Percentiles rank a stretch among this genome's conserved stretches.
Conservation (phyloP, 2,888 invertebrate genomes). For the Plemyria rubiginata region DNA sequence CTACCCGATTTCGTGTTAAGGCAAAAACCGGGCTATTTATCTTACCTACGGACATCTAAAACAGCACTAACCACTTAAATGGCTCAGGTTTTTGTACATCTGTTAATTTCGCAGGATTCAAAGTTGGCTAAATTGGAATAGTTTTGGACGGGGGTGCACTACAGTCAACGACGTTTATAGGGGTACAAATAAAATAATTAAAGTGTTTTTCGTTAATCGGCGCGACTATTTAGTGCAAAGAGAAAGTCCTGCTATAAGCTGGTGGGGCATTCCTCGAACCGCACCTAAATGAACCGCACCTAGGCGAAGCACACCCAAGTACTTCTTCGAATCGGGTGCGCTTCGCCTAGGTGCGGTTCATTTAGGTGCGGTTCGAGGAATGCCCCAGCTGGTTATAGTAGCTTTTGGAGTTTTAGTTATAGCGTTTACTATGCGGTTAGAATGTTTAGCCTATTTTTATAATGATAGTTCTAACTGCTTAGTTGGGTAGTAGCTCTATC, state of each 20-base stretch:
- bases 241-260: not conserved
- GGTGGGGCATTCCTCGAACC: no score
- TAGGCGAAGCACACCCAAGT: no score
- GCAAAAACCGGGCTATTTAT: conserved; percentile 17
- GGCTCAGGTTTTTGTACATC: conserved; percentile 39
- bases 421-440: no score
- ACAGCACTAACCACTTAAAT: conserved; percentile 27
- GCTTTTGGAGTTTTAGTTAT: no score
- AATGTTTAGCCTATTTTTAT: no score
- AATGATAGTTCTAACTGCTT: no score
- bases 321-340: no score
- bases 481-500: no score
- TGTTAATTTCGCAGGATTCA: conserved; percentile 40
- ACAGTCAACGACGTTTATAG: conserved; percentile 11
- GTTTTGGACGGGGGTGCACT: conserved; percentile 23
- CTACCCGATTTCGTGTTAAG: conserved; percentile 11
- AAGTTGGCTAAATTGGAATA: conserved; percentile 38
- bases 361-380: no score
- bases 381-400: no score
- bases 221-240: not conserved
- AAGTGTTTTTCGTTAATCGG: not conserved
- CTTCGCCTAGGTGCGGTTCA: no score
- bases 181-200: not conserved
- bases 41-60: conserved; percentile 24
- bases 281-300: no score